Conservation (phyloP, 2,113 vertebrate genomes). For the Protobothrops mucrosquamatus region DNA sequence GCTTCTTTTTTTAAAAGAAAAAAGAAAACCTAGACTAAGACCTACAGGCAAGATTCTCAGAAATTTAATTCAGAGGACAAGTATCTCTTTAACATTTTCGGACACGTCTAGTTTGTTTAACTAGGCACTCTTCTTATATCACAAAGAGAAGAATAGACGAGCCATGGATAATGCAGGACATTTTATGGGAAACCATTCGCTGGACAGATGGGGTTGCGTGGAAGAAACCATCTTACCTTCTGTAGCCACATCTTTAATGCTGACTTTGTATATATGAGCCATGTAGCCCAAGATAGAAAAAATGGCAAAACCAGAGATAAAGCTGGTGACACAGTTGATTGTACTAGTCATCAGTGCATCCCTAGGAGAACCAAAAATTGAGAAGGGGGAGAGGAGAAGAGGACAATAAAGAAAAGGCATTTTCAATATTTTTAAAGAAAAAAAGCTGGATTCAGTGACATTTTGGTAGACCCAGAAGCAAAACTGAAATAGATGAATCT, state of each 20-base stretch:
- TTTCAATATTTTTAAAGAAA: neutral
- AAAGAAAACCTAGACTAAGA: neutral
- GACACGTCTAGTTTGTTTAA: too few relatives aligned
- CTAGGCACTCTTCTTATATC: neutral
- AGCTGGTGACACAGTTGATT: slow-evolving; percentile 97
- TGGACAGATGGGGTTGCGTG: neutral
- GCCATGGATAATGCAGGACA: neutral
- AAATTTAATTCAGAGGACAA: neutral
- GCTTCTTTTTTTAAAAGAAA: too few relatives aligned
- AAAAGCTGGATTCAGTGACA: neutral
- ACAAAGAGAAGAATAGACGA: neutral
- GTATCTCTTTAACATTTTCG: neutral
- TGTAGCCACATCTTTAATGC: slow-evolving; percentile 92
- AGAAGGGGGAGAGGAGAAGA: neutral
- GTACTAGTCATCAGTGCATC: slow-evolving; percentile 95
- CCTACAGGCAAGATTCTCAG: neutral
- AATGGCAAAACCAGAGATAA: slow-evolving; percentile 96
- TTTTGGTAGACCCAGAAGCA: neutral
- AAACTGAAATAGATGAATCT: neutral
- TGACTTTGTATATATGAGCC: slow-evolving; percentile 88
- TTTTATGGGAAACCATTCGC: neutral
- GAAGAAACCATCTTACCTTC: slow-evolving; percentile 76
- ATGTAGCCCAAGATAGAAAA: slow-evolving; percentile 98
- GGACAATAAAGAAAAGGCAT: neutral
- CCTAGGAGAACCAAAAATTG: slow-evolving; percentile 64